Evolutionary conservation across 2,797 vertebrate species (phyloP), one percentile per base, ranked within the genome.

Genomic region (Etheostoma nigrum): DNA sequence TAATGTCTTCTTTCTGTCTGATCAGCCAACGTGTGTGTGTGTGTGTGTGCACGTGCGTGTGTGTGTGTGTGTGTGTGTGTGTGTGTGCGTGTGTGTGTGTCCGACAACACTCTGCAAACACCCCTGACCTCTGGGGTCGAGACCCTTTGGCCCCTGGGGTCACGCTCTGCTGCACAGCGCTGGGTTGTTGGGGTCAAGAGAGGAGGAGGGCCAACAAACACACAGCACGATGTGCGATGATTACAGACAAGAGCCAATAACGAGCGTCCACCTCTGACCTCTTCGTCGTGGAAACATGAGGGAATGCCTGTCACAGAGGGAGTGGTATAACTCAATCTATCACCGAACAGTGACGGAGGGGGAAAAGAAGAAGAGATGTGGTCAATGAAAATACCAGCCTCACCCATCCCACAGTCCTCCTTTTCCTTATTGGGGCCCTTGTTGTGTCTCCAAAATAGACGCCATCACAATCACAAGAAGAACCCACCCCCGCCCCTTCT

Each of bases 231-330:
- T 87, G 81, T 78, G 88, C 77, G 88, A 93, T 94, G 92, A 94
- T 93, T 94, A 92, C 90, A 94, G 88, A 91, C 91, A 92, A 89
- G 91, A 90, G 88, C 92, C 91, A 93, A 93, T 94, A 93, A 94
- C 78, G 84, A 87, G 88, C 60, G 21, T 6, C 79, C 84, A 93
- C 93, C 92, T 91, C 83, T 94, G 93, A 93, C 92, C 92, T 83
- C 74, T 89, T 90, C 71, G 66, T 90, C 71, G 84, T 88, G 91
- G 93, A 92, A 93, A 94, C 89, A 74, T 79, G 76, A 82, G 76
- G 86, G 91, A 92, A 93, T 91, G 88, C 86, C 87, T 82, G 89
- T 92, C 90, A 88, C 87, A 14, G 4, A 81, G 85, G 88, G 89
- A 87, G 85, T 76, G 44, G 79, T 90, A 89, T 85, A 89, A 90